A percentile compares a stretch with the other conserved stretches of the same genome.
phyloP scores from a whole-genome alignment of 2,888 invertebrate species.

The Brassicogethes aeneus region DNA sequence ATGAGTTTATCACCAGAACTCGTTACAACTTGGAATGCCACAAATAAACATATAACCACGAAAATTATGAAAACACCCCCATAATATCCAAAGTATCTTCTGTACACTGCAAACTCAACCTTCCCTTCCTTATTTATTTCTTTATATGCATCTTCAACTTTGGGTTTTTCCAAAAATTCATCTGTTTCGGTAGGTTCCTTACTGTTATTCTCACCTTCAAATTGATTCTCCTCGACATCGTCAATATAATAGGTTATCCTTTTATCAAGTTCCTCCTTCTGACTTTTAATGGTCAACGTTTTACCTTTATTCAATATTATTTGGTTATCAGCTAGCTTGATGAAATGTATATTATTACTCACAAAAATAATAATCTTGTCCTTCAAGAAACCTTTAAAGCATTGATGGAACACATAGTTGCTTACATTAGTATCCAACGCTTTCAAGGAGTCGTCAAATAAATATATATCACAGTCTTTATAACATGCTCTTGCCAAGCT shows the following conservation, averaged over 20 bases:
- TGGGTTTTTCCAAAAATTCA: constrained; percentile 5
- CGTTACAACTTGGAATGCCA: constrained; percentile 21
- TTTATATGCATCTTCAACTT: constrained; percentile 19
- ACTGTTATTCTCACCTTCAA: constrained; percentile 11
- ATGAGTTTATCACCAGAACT: constrained; percentile 26
- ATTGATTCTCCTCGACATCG: constrained; percentile 16
- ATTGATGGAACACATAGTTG: constrained; percentile 59
- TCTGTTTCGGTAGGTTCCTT: constrained; percentile 12
- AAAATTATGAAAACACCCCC: constrained; percentile 27
- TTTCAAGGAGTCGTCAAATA: constrained; percentile 72
- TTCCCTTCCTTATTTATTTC: constrained; percentile 26
- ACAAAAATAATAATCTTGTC: constrained; percentile 23
- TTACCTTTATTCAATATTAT: constrained; percentile 23
- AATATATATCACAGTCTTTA: constrained; percentile 63
- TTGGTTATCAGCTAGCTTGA: constrained; percentile 24
- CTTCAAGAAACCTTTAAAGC: constrained; percentile 19
- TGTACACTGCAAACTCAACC: constrained; percentile 26
- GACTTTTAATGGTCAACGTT: constrained; percentile 18
- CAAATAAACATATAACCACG: constrained; percentile 21
- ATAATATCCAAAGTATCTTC: constrained; percentile 27
- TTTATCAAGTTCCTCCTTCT: constrained; percentile 19
- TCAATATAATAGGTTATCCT: constrained; percentile 24
- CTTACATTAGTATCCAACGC: constrained; percentile 70
- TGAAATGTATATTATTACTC: constrained; percentile 16
- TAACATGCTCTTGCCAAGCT: constrained; percentile 69